Evolutionary conservation across 1,140 invertebrate species (phyloP).

Genomic region (Heliconius himera): DNA sequence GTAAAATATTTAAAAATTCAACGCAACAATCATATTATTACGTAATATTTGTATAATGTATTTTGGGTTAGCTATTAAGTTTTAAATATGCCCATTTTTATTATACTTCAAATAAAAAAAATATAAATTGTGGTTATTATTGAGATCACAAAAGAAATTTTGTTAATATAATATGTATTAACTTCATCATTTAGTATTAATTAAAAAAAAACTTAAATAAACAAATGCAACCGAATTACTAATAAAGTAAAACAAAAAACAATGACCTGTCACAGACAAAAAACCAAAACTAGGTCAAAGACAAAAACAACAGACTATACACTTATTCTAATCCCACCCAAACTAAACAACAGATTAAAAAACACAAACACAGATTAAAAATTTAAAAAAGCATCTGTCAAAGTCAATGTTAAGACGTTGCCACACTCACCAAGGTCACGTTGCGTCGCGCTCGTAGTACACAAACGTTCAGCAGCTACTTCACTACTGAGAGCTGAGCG

Average conservation of each 20-base stretch:
- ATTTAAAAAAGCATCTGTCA: constrained; percentile 23
- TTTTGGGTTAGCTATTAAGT: not conserved
- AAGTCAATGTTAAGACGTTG: constrained; percentile 56
- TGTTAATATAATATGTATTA: too few relatives aligned
- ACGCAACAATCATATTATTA: not conserved
- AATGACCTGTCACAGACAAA: not conserved
- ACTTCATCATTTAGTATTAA: too few relatives aligned
- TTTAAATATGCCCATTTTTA: not conserved
- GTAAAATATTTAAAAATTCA: not conserved
- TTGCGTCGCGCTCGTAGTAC: constrained; percentile 51
- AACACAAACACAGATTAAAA: constrained; percentile 2
- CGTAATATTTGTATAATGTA: not conserved
- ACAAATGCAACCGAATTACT: too few relatives aligned
- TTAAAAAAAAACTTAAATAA: too few relatives aligned
- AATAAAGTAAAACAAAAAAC: not conserved
- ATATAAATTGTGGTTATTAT: not conserved
- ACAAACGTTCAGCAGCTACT: constrained; percentile 54
- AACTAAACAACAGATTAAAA: constrained; percentile 17
- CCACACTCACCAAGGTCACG: constrained; percentile 71
- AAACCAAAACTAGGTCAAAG: not conserved
- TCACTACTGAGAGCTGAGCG: constrained; percentile 62
- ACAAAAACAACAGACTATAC: constrained; percentile 19
- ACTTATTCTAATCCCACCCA: not conserved
- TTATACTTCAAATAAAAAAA: not conserved
- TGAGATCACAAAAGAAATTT: not conserved